Evolutionary conservation across 1,140 invertebrate genomes (phyloP), one percentile per base, ranked within the genome.

Genomic region (Platyura marginata): DNA sequence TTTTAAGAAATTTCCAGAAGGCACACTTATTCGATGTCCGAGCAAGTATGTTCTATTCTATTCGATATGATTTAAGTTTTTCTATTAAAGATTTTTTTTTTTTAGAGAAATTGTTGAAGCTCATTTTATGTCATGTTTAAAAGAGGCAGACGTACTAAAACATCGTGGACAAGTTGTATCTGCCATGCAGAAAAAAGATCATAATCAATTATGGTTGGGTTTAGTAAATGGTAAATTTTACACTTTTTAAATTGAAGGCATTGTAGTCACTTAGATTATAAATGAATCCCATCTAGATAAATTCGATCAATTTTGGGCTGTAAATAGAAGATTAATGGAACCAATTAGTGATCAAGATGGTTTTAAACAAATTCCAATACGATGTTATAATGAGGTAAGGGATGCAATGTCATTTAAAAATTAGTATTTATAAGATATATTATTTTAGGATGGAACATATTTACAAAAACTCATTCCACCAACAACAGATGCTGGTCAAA

Each of bases 221-320:
- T 62, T 98, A 45, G 73, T 83, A 56, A 94, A 97, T 71, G 90
- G 85, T 88, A 70, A 55, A 16, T 29, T 29, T n/a, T n/a, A n/a
- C n/a, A n/a, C n/a, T n/a, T n/a, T n/a, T n/a, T n/a, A n/a, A n/a
- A n/a, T n/a, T n/a, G n/a, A n/a, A n/a, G n/a, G n/a, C n/a, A n/a
- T n/a, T n/a, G n/a, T n/a, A 40, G 18, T 2, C 42, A 34, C 32
- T 29, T 38, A 23, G 20, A 22, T 39, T 18, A 43, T 32, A 37
- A 32, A 16, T 20, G 16, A 18, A 45, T 11, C 9, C 9, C 16
- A 63, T 70, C 44, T 61, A 87, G 86, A 97, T 59, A 96, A 94
- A 67, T 98, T 98, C 67, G 93, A 98, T 63, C 92, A 97, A 62
- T 98, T 98, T 64, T 98, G 95, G 94, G 79, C 86, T 5, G 80